Evolutionary conservation across 2,888 invertebrate genomes (phyloP).

Genomic region (Drosophila quinaria): DNA sequence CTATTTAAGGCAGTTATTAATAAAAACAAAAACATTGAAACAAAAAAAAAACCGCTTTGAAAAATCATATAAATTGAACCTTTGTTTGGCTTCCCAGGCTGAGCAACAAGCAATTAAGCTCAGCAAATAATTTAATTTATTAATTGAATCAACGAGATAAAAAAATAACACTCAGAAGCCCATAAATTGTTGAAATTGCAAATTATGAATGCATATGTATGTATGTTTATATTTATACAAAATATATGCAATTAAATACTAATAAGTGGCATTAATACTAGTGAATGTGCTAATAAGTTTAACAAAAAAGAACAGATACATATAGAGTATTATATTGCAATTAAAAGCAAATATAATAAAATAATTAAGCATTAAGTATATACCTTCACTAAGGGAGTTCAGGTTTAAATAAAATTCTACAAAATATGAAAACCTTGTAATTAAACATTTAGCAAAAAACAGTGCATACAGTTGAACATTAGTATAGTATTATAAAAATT

Average conservation of each 20-base stretch:
- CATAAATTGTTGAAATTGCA: constrained; percentile 59
- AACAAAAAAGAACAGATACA: constrained; percentile 23
- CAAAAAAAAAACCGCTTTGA: constrained; percentile 65
- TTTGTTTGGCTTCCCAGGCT: constrained; percentile 59
- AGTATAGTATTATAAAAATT: no score
- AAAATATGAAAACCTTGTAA: constrained; percentile 16
- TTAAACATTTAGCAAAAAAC: constrained; percentile 23
- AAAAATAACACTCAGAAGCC: constrained; percentile 12
- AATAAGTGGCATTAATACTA: constrained; percentile 64
- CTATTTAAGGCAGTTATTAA: constrained; percentile 67
- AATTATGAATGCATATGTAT: constrained; percentile 52
- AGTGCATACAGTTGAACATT: not conserved
- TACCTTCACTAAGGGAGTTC: not conserved
- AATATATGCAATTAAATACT: constrained; percentile 69
- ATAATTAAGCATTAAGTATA: constrained; percentile 2
- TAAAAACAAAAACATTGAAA: constrained; percentile 63
- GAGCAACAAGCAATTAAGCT: constrained; percentile 71
- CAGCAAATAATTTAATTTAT: constrained; percentile 75
- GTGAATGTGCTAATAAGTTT: constrained; percentile 54
- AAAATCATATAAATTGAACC: constrained; percentile 58
- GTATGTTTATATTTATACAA: no score
- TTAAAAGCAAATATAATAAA: not conserved
- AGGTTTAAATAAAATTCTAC: not conserved
- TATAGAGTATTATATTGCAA: constrained; percentile 22
- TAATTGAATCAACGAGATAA: constrained; percentile 58